phyloP scores from a whole-genome alignment of 2,888 invertebrate genomes.

The Abscondita cerata region DNA sequence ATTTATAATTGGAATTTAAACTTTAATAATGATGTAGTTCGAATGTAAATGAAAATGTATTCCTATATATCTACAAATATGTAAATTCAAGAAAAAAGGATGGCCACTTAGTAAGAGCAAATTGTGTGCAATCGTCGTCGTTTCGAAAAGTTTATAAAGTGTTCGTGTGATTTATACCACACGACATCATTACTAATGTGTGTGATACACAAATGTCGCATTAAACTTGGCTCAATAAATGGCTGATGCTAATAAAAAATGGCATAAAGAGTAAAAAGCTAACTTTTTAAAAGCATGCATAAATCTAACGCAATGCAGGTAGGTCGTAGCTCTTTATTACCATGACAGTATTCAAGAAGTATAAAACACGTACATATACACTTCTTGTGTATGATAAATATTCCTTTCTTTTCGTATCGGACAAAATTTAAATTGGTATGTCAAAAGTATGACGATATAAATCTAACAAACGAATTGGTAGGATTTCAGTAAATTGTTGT shows the following conservation, averaged over 20 bases:
- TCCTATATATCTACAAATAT: no score
- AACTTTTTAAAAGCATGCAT: conserved; percentile 2
- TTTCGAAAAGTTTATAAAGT: no score
- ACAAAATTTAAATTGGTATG: background rate
- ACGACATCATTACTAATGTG: no score
- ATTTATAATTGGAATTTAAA: conserved; percentile 17
- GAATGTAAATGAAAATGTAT: background rate
- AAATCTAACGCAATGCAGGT: conserved; percentile 10
- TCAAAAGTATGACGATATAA: background rate
- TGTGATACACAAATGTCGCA: no score
- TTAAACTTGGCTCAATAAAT: background rate
- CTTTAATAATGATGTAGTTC: conserved; percentile 13
- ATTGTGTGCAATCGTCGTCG: no score
- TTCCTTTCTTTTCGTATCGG: background rate
- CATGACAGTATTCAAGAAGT: conserved; percentile 12
- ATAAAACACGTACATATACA: conserved; percentile 8
- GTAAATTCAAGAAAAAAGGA: no score
- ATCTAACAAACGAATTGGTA: no score
- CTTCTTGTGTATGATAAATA: conserved; percentile 21
- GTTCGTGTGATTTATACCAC: no score
- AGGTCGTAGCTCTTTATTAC: conserved; percentile 20
- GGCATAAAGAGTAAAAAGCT: background rate
- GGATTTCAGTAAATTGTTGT: no score
- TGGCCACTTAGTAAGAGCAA: no score
- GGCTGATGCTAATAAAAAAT: background rate